These are phyloP conservation scores for Cordilura impudica DNA, from an alignment of 2,888 invertebrate genomes.

Conservation along the genomic window DNA sequence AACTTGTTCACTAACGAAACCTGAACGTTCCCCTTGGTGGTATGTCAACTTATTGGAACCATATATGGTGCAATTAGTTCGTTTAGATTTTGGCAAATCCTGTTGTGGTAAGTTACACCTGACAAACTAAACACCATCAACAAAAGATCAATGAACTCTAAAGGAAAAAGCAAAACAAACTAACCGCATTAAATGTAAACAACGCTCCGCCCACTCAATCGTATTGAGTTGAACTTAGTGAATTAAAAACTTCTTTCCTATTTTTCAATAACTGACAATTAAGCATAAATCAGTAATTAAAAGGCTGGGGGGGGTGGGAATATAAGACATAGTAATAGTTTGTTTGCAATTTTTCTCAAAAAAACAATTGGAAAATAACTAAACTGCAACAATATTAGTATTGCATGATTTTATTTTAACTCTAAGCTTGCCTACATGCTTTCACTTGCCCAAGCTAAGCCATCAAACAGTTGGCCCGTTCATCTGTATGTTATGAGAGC, in stretches of 20 bases:
- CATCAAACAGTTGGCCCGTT: background rate
- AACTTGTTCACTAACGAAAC: conserved; percentile 91
- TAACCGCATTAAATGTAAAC: background rate
- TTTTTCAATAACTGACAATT: background rate
- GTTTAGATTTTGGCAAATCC: conserved; percentile 93
- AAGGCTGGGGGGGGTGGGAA: background rate
- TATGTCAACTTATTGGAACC: conserved; percentile 96
- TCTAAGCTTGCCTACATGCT: conserved; percentile 27
- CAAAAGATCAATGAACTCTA: conserved; percentile 17
- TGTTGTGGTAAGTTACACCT: conserved; percentile 88
- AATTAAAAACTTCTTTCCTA: background rate
- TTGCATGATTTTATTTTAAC: background rate
- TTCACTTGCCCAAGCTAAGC: conserved; percentile 40
- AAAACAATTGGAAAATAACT: conserved; percentile 2
- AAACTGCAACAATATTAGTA: background rate
- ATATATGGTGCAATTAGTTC: conserved; percentile 95
- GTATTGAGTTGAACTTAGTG: background rate
- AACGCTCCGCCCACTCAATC: background rate
- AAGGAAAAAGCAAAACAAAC: background rate
- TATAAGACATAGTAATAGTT: background rate
- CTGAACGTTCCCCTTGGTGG: conserved; percentile 95
- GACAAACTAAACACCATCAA: background rate
- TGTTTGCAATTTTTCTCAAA: background rate
- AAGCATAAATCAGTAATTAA: background rate
- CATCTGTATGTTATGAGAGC: background rate